These are phyloP conservation scores for Ellobius talpinus DNA, from an alignment of 2,113 vertebrate genomes.

Conservation along the genomic window DNA sequence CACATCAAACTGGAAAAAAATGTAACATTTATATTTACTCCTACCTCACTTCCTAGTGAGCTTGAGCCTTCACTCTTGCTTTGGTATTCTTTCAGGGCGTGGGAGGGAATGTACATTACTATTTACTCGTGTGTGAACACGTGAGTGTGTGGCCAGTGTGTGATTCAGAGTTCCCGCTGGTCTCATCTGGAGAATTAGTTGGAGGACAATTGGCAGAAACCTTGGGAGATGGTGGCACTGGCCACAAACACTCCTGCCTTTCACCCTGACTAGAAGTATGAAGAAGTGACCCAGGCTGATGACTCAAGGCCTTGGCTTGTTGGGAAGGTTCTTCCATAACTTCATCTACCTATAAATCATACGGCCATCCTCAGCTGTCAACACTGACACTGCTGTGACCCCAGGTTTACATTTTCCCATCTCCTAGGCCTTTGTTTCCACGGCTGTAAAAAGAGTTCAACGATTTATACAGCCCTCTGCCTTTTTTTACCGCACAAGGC, in stretches of 20 bases:
- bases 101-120: not conserved
- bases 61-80: conserved; percentile 36
- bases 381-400: conserved; percentile 51
- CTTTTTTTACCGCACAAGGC: conserved; percentile 18
- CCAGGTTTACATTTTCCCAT: not conserved
- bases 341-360: not conserved
- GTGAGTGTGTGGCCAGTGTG: not conserved
- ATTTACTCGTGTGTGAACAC: not conserved
- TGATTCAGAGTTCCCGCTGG: not conserved
- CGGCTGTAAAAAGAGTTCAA: conserved; percentile 56
- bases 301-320: conserved; percentile 36
- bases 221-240: not conserved
- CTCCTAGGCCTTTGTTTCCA: conserved; percentile 45
- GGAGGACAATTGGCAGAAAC: not conserved
- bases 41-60: not conserved
- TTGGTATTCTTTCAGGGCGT: not conserved
- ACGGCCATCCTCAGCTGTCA: not conserved
- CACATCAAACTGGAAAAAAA: not conserved
- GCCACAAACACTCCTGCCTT: not conserved
- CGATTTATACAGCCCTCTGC: conserved; percentile 36
- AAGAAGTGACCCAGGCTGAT: not conserved
- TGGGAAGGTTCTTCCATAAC: not conserved
- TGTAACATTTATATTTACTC: not conserved
- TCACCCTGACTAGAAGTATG: not conserved
- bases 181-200: not conserved